Evolutionary conservation across 2,888 invertebrate genomes (phyloP).

Genomic region (Limnephilus marmoratus): DNA sequence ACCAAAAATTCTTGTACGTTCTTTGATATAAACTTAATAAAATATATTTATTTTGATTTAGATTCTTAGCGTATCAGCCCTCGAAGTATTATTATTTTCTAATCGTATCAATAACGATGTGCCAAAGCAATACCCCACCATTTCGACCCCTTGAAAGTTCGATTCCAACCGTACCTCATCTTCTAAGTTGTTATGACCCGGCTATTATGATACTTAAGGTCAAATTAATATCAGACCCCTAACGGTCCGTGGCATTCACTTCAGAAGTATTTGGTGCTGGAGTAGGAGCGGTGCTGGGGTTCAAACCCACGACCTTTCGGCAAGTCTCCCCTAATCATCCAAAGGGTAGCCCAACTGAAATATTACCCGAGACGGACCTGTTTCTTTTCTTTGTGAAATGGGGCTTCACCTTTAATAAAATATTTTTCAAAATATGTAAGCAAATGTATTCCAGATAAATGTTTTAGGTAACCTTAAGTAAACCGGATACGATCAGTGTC

Average conservation of each 20-base stretch:
- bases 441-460: background rate
- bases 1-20: too few relatives aligned
- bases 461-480: background rate
- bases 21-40: too few relatives aligned
- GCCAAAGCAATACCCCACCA: conserved; percentile 15
- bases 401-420: background rate
- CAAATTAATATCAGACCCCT: conserved; percentile 42
- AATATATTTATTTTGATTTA: too few relatives aligned
- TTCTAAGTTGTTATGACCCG: background rate
- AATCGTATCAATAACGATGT: background rate
- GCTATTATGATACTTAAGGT: conserved; percentile 52
- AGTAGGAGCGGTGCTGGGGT: background rate
- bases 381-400: background rate
- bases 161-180: conserved; percentile 5
- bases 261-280: background rate
- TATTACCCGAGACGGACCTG: conserved; percentile 40
- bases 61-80: too few relatives aligned
- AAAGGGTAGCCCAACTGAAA: conserved; percentile 44
- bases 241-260: conserved; percentile 34
- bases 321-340: conserved; percentile 46
- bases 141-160: conserved; percentile 10
- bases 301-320: conserved; percentile 36
- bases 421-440: background rate
- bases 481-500: too few relatives aligned
- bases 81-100: background rate